phyloP scores from a whole-genome alignment of 1,140 invertebrate species.

The Drosophila repleta region DNA sequence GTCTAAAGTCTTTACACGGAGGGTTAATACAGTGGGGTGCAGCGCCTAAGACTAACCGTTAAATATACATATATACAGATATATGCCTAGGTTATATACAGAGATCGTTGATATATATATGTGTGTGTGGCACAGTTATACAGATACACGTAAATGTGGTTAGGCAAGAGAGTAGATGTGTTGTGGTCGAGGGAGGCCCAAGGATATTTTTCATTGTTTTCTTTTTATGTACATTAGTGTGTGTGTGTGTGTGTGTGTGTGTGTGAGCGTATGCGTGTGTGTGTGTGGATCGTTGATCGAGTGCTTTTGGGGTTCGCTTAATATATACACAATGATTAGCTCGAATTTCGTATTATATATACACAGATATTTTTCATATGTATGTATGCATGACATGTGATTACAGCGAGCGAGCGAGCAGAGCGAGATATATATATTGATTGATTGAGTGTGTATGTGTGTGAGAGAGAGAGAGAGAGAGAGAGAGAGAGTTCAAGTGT shows the following conservation, averaged over 20 bases:
- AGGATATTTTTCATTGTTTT: background rate
- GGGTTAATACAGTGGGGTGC: slow-evolving; percentile 36
- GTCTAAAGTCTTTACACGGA: slow-evolving; percentile 5
- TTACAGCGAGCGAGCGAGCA: slow-evolving; percentile 34
- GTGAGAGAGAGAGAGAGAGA: slow-evolving; percentile 13
- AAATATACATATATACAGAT: slow-evolving; percentile 23
- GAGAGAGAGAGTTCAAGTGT: slow-evolving; percentile 35
- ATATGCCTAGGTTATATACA: slow-evolving; percentile 39
- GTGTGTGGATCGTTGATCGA: slow-evolving; percentile 6
- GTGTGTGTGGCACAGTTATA: slow-evolving; percentile 20
- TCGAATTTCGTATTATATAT: slow-evolving; percentile 8
- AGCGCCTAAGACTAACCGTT: slow-evolving; percentile 26
- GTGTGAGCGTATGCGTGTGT: slow-evolving; percentile 15
- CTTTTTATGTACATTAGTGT: slow-evolving; percentile 17
- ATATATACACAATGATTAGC: slow-evolving; percentile 37
- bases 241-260: slow-evolving; percentile 10
- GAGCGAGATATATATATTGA: slow-evolving; percentile 45
- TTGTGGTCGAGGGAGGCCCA: slow-evolving; percentile 12
- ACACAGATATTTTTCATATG: slow-evolving; percentile 5
- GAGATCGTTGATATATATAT: slow-evolving; percentile 17
- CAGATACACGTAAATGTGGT: slow-evolving; percentile 38
- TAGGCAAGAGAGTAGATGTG: slow-evolving; percentile 23
- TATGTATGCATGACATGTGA: slow-evolving; percentile 23
- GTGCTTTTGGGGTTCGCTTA: background rate
- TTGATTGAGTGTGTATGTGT: slow-evolving; percentile 23